A percentile compares a stretch with the other conserved stretches of the same genome.
Evolutionary conservation across 2,113 vertebrate genomes (phyloP).

Genomic region (Megaleporinus macrocephalus): DNA sequence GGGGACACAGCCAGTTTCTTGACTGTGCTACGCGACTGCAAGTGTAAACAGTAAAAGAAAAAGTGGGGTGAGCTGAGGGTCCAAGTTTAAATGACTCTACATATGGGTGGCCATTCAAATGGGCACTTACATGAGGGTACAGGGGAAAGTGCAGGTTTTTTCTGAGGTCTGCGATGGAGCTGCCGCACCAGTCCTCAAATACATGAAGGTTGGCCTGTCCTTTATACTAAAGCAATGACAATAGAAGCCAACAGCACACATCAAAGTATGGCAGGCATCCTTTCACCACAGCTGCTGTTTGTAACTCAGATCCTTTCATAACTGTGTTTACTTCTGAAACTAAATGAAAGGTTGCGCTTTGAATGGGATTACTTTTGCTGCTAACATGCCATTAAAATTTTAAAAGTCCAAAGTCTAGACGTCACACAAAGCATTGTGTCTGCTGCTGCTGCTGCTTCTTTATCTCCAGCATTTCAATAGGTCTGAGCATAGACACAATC

Average conservation of each 20-base stretch:
- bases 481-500: neutral
- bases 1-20: slow-evolving; percentile 88
- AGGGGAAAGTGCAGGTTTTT: slow-evolving; percentile 90
- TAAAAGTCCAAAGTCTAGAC: neutral
- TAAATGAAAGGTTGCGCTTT: neutral
- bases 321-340: neutral
- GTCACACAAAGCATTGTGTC: neutral
- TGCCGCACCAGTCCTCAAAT: slow-evolving; percentile 96
- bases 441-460: neutral
- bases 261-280: too few relatives aligned
- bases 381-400: neutral
- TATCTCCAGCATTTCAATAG: neutral
- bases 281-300: neutral
- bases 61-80: slow-evolving; percentile 20
- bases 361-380: neutral
- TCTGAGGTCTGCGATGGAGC: slow-evolving; percentile 82
- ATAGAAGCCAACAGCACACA: neutral
- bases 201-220: slow-evolving; percentile 90
- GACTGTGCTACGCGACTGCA: slow-evolving; percentile 84
- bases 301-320: neutral
- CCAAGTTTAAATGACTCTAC: slow-evolving; percentile 36
- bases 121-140: slow-evolving; percentile 88
- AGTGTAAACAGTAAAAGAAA: slow-evolving; percentile 5
- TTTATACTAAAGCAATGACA: slow-evolving; percentile 75
- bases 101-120: neutral